Conservation (phyloP, 2,113 vertebrate genomes). For the Micromys minutus region DNA sequence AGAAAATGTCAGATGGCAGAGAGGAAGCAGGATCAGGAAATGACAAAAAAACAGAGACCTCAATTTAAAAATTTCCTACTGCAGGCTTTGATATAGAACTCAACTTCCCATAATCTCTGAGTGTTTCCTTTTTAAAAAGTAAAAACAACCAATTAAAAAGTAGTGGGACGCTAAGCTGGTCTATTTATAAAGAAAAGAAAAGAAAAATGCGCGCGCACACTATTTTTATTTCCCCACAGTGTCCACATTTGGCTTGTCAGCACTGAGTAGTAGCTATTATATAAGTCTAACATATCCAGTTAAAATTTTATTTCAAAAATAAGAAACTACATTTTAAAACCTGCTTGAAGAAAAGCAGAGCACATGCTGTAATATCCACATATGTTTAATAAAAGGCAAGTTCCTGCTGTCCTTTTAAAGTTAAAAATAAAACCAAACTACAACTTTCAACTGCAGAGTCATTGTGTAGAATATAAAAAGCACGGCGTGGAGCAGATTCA, state of each 20-base stretch:
- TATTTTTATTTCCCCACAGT: constrained; percentile 58
- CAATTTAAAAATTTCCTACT: constrained; percentile 46
- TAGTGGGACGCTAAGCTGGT: constrained; percentile 35
- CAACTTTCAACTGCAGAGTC: constrained; percentile 71
- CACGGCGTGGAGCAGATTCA: constrained; percentile 79
- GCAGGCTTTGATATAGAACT: constrained; percentile 29
- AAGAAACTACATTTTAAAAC: constrained; percentile 69
- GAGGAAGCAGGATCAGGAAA: constrained; percentile 6
- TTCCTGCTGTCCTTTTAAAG: constrained; percentile 75
- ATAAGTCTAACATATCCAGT: constrained; percentile 31
- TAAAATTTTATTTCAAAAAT: constrained; percentile 62
- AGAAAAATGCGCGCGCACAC: not conserved
- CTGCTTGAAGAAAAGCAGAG: constrained; percentile 53
- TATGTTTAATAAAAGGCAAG: constrained; percentile 63
- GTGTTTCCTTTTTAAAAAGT: constrained; percentile 26
- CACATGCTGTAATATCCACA: constrained; percentile 63
- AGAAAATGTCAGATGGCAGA: not conserved
- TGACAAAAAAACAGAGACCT: constrained; percentile 26
- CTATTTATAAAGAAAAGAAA: too few relatives aligned
- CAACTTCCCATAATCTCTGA: constrained; percentile 30
- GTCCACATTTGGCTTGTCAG: not conserved
- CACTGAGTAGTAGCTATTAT: constrained; percentile 22
- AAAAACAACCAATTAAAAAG: constrained; percentile 52
- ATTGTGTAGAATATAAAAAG: constrained; percentile 75
- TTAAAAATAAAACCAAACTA: constrained; percentile 73